Evolutionary conservation across 2,113 vertebrate species (phyloP).

Genomic region (Pituophis catenifer): DNA sequence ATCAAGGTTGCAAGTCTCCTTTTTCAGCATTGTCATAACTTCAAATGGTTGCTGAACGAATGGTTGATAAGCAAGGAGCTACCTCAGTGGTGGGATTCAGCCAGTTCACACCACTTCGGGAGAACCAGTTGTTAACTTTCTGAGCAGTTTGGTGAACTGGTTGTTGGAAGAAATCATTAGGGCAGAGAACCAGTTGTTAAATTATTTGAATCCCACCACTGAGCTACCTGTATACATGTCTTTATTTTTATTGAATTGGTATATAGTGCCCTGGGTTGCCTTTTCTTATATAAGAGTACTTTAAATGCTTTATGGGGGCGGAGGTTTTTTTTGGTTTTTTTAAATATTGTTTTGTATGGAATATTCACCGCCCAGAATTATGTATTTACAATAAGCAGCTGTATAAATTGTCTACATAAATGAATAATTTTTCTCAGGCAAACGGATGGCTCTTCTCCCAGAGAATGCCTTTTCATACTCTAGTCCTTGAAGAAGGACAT

Average conservation of each 20-base stretch:
- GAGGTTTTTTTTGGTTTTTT: not conserved
- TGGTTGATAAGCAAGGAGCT: not conserved
- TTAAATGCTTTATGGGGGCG: not conserved
- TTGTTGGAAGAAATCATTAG: no score
- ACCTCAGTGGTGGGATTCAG: not conserved
- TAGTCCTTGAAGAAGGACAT: not conserved
- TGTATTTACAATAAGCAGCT: not conserved
- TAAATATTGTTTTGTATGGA: not conserved
- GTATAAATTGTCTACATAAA: not conserved
- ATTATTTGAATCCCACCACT: no score
- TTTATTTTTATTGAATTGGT: not conserved
- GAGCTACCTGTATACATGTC: not conserved
- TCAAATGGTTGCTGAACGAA: not conserved
- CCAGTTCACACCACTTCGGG: no score
- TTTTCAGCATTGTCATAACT: not conserved
- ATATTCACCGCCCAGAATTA: not conserved
- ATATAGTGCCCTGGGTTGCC: not conserved
- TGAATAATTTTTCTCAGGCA: not conserved
- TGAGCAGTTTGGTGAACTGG: no score
- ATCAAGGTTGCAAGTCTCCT: not conserved
- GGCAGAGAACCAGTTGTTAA: no score
- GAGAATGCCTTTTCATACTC: not conserved
- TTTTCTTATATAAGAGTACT: not conserved
- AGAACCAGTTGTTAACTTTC: no score
- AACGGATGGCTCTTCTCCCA: not conserved